These are phyloP conservation scores for Caenorhabditis sp. DNA, from an alignment of 2,888 invertebrate genomes.

Conservation along the genomic window DNA sequence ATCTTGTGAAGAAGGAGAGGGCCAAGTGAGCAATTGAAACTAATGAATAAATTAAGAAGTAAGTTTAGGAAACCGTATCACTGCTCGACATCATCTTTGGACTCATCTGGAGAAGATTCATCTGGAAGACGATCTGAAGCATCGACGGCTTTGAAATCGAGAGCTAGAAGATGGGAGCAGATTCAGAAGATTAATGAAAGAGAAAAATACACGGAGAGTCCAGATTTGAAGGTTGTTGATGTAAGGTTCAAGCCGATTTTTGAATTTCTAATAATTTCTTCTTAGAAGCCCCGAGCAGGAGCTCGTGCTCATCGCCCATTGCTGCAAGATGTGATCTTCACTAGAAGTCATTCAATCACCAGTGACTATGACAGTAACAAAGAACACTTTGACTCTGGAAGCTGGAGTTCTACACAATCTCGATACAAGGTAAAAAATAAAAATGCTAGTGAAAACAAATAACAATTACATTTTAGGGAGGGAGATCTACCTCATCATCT, in stretches of 20 bases:
- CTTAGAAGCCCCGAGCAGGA: constrained; percentile 51
- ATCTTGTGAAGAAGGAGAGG: constrained; percentile 48
- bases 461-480: constrained; percentile 19
- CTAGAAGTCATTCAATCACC: constrained; percentile 74
- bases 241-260: neutral
- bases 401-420: constrained; percentile 75
- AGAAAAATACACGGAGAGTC: constrained; percentile 42
- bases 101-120: constrained; percentile 73
- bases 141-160: constrained; percentile 37
- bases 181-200: constrained; percentile 46
- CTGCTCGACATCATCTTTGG: constrained; percentile 68
- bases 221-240: constrained; percentile 36
- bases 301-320: constrained; percentile 61
- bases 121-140: constrained; percentile 52
- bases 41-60: neutral
- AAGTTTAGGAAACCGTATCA: constrained; percentile 65
- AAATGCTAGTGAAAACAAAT: neutral
- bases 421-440: constrained; percentile 45
- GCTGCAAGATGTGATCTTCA: constrained; percentile 70
- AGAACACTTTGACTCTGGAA: constrained; percentile 77
- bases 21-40: constrained; percentile 28
- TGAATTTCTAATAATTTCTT: neutral
- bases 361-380: constrained; percentile 78
- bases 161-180: constrained; percentile 52
- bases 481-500: constrained; percentile 51